Base-by-base conservation (phyloP, 2,888 invertebrate species). In the Coleophora deauratella region DNA sequence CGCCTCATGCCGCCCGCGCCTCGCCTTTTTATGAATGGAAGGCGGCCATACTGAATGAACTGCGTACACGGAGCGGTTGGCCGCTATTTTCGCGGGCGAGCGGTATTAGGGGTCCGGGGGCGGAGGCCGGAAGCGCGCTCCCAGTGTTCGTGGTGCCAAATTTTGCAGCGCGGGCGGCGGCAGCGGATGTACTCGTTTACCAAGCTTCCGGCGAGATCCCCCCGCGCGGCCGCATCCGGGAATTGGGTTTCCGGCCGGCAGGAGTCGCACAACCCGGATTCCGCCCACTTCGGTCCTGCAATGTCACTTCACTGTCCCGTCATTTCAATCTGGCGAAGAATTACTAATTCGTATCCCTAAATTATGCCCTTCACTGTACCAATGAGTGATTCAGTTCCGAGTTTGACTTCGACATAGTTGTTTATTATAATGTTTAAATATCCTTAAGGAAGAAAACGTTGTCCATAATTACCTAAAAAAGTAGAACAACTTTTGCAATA, bases 31-130 rank as follows among this genome's bases (percentile, higher is more conserved):
- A 89, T 90, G 89, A 90, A 90, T 90, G 89, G 88, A 87, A 88
- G 88, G 88, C 89, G 88, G 89, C 89, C 89, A 89, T 89, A 84
- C 89, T 89, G 89, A 89, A 89, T 89, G 89, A 89, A 89, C 86
- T 87, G 88, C 86, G 86, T 86, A 86, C 86, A 86, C 85, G 69
- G 82, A 82, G 84, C 84, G 79, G 82, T 81, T 80, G 80, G 84
- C 77, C 81, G 82, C 84, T 84, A 84, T 82, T 82, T 81, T 78
- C 72, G 82, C 84, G 80, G 74, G 78, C 75, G 72, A 72, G 64
- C 72, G 76, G 65, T 68, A 73, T 57, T 65, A 66, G 76, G 71
- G 74, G 73, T 64, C 68, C 70, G 74, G 75, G 78, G 78, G 72
- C 66, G 74, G 75, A 72, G 79, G 78, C 78, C 82, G 84, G 84